These are phyloP conservation scores for Achatina immaculata DNA, from an alignment of 1,140 invertebrate genomes.

Conservation along the genomic window DNA sequence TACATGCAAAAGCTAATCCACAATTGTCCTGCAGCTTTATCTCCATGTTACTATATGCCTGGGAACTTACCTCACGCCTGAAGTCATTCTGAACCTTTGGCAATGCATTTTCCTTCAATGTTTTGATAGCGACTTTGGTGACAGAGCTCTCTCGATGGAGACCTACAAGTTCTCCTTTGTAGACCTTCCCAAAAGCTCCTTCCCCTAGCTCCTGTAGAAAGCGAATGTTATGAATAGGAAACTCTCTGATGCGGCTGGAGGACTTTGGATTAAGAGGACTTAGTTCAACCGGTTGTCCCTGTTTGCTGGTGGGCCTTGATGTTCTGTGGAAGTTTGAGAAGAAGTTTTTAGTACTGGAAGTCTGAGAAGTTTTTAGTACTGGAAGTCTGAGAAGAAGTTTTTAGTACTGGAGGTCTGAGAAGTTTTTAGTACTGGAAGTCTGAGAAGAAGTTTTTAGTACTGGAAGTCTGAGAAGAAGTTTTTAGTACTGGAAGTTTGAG, in stretches of 20 bases:
- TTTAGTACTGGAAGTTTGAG: too few relatives aligned
- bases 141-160: constrained; percentile 68
- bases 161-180: constrained; percentile 88
- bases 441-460: too few relatives aligned
- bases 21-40: too few relatives aligned
- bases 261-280: constrained; percentile 63
- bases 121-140: constrained; percentile 92
- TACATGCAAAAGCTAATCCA: too few relatives aligned
- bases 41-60: too few relatives aligned
- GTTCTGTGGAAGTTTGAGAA: constrained; percentile 11
- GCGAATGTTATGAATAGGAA: constrained; percentile 83
- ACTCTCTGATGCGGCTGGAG: constrained; percentile 67
- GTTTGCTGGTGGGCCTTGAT: constrained; percentile 48
- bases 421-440: too few relatives aligned
- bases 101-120: constrained; percentile 93
- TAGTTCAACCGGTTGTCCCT: constrained; percentile 57
- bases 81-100: constrained; percentile 93
- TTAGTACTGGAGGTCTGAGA: too few relatives aligned
- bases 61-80: constrained; percentile 80
- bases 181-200: constrained; percentile 89
- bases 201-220: constrained; percentile 95
- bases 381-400: too few relatives aligned
- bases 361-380: too few relatives aligned
- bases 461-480: too few relatives aligned
- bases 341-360: background rate